A percentile compares a stretch with the other conserved stretches of the same genome.
phyloP scores from a whole-genome alignment of 2,888 invertebrate genomes.

The Blastobasis adustella region DNA sequence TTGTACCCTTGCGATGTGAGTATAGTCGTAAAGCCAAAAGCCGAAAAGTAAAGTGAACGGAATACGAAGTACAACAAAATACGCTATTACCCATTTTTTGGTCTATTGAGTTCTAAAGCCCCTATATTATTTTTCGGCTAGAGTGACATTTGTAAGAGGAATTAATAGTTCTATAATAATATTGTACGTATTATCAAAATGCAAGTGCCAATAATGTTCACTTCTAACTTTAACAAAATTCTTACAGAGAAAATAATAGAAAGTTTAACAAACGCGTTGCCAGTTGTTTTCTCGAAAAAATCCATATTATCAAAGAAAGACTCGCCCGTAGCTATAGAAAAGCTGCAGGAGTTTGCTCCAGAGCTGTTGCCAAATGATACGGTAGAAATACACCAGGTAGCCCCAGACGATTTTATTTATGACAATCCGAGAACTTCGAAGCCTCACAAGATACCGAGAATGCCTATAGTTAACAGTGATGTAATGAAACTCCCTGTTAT shows the following conservation, averaged over 20 bases:
- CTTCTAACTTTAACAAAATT: neutral
- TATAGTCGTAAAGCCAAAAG: no score
- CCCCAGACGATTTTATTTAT: no score
- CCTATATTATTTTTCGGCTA: neutral
- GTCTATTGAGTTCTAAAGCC: neutral
- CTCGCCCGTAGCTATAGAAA: conserved; percentile 46
- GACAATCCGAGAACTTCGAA: neutral
- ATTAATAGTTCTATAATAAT: no score
- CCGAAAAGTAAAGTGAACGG: no score
- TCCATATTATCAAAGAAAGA: conserved; percentile 31
- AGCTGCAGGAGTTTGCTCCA: conserved; percentile 43
- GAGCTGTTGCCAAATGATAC: conserved; percentile 45
- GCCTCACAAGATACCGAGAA: conserved; percentile 51
- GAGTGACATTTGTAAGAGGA: no score
- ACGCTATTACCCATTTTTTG: neutral
- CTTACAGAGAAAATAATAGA: conserved; percentile 50
- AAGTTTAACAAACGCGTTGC: conserved; percentile 53
- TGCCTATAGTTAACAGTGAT: conserved; percentile 55
- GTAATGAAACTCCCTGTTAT: conserved; percentile 35
- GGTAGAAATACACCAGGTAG: conserved; percentile 22
- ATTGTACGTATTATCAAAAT: no score
- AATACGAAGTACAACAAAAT: no score
- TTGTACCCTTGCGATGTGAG: no score
- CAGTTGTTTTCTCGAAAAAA: conserved; percentile 41
- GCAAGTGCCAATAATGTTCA: no score